Evolutionary conservation across 2,113 vertebrate species (phyloP), one percentile per base, ranked within the genome.

Genomic region (Pholis gunnellus): DNA sequence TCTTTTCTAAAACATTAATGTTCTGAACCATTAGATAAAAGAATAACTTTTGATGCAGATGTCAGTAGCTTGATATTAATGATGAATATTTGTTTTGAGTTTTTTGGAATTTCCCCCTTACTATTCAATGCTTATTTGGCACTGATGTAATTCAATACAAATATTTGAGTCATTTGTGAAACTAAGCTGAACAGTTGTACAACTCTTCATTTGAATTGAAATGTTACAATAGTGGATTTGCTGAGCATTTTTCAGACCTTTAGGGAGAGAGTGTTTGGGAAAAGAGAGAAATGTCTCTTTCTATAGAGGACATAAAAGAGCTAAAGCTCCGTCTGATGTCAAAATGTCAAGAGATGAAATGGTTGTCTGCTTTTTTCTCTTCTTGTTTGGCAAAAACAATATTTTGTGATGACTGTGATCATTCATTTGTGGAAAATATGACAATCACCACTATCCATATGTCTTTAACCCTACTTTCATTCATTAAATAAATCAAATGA

Each of bases 261-360:
- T 59, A 75, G 83, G 75, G 82, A 92, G 78, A 87, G 87, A 94
- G 88, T 89, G 60, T 91, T 90, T 92, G 92, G 92, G 88, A 92
- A 94, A 93, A 94, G 94, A 95, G 94, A 95, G 94, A 95, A 94
- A 94, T 86, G 6, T 91, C 90, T 93, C 90, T 91, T 87, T 88
- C 31, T 81, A 31, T 61, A 76, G 74, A 82, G 38, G 70, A 79
- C 74, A 6, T 69, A 31, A 63, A 48, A 52, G 56, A 78, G 70
- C 29, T 36, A 44, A 48, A 75, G 57, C 54, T 79, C 56, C 63
- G 66, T 57, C 61, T 67, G 65, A 67, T 71, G 82, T 72, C 64
- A 82, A 52, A 82, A 68, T 87, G 57, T 88, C 34, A 87, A 90
- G 87, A 92, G 89, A 93, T 91, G 88, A 93, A 88, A 86, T 71